Evolutionary conservation across 2,888 invertebrate genomes (phyloP), one percentile per base, ranked within the genome.

Genomic region (Seira ritae): DNA sequence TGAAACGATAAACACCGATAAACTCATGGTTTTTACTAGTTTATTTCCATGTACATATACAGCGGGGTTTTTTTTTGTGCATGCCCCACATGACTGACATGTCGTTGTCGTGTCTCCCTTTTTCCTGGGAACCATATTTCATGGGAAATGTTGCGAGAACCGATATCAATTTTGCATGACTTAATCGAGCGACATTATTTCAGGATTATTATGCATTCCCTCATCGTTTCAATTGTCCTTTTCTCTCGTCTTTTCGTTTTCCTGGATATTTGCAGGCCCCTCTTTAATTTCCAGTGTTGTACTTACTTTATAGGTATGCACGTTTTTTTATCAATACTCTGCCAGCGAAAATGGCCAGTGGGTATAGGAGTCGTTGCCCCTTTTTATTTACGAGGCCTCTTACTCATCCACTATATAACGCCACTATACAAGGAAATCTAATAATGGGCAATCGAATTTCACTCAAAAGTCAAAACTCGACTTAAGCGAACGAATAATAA

Each of bases 111-210:
- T 81, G 75, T 81, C 66, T 80, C 55, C 31, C 55, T 55, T 55
- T 37, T 55, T 67, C 19, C 55, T 8, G 12, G 3, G 17, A 55
- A 55, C 55, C 1, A 55, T 55, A 55, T 83, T 77, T 67, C 72
- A 37, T 22, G 67, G 62, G 55, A 72, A 75, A 83, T 31, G 55
- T 55, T 83, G 72, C 62, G 68, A 42, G 82, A 77, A 83, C 77
- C 77, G 77, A 83, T 77, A 82, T 76, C 72, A 82, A 82, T 82
- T 71, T 81, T 81, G 82, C 82, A 82, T 82, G 82, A 77, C 82
- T 77, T 77, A 82, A 82, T 82, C 82, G 76, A 82, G 42, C 82
- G 20, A 22, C 65, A 22, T 65, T 65, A 55, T 17, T 55, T 55
- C 55, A 55, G 17, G 15, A 55, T 55, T 55, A 55, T 55, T 55